phyloP scores from a whole-genome alignment of 1,140 invertebrate genomes.

The Dufourea novaeangliae region DNA sequence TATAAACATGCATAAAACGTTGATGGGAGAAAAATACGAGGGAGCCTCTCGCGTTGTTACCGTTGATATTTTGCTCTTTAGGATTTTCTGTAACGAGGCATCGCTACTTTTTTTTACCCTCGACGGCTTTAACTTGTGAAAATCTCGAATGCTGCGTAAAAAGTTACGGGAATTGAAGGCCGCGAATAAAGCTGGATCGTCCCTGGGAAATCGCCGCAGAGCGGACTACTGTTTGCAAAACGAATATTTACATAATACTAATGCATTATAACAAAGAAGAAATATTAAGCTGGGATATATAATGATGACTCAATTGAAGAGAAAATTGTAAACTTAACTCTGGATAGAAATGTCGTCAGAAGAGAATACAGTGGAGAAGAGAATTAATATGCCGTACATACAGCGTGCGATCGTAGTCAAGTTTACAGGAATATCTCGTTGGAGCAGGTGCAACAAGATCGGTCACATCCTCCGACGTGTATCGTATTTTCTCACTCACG shows the following conservation, averaged over 20 bases:
- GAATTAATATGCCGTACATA: too few species aligned
- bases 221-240: background rate
- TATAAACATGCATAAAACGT: conserved; percentile 37
- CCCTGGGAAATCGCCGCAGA: background rate
- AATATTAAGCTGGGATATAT: too few species aligned
- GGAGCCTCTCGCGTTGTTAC: background rate
- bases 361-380: too few species aligned
- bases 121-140: background rate
- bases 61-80: background rate
- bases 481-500: conserved; percentile 45
- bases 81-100: background rate
- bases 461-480: conserved; percentile 41
- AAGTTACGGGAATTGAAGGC: background rate
- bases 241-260: background rate
- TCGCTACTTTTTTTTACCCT: background rate
- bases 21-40: conserved; percentile 31
- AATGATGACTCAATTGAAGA: too few species aligned
- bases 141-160: background rate
- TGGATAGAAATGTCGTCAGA: too few species aligned
- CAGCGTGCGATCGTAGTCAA: too few species aligned
- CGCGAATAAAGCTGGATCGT: background rate
- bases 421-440: conserved; percentile 41
- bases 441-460: conserved; percentile 59
- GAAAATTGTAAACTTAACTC: too few species aligned
- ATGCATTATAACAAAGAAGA: too few species aligned